These are phyloP conservation scores for Acanthacorydalis orientalis DNA, from an alignment of 2,888 invertebrate species.

Conservation along the genomic window DNA sequence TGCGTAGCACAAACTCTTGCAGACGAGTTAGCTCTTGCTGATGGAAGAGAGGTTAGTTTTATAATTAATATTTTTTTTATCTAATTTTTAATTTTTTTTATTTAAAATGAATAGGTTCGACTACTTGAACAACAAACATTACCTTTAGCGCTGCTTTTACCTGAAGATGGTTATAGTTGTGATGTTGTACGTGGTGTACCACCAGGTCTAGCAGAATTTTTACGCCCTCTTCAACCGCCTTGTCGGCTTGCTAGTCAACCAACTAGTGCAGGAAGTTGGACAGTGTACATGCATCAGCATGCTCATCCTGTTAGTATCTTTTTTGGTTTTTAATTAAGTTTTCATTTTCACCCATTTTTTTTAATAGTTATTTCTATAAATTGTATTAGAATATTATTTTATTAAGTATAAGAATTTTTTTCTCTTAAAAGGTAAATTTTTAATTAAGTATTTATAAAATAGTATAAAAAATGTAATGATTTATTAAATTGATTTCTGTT, in stretches of 20 bases:
- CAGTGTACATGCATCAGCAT: conserved; percentile 72
- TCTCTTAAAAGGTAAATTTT: no score
- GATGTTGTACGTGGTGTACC: conserved; percentile 91
- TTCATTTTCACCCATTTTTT: not conserved
- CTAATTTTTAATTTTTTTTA: not conserved
- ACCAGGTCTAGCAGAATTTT: conserved; percentile 77
- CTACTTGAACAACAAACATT: conserved; percentile 86
- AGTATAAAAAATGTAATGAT: no score
- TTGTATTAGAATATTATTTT: no score
- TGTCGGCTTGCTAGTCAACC: conserved; percentile 84
- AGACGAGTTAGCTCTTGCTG: conserved; percentile 78
- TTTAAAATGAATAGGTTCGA: conserved; percentile 30
- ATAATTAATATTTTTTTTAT: not conserved
- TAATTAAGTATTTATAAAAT: no score
- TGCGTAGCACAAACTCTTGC: conserved; percentile 76
- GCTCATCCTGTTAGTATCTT: conserved; percentile 11
- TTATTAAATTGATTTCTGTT: no score
- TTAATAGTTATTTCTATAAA: no score
- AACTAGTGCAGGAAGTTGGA: conserved; percentile 85
- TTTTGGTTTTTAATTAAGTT: not conserved
- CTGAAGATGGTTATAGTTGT: conserved; percentile 95
- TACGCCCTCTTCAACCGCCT: conserved; percentile 65
- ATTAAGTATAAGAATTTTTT: no score
- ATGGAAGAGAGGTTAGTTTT: conserved; percentile 57
- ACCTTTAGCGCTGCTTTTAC: conserved; percentile 78